Percentiles rank a stretch among this genome's conserved stretches.
Evolutionary conservation across 1,140 invertebrate species (phyloP).

Genomic region (Chionoecetes opilio): DNA sequence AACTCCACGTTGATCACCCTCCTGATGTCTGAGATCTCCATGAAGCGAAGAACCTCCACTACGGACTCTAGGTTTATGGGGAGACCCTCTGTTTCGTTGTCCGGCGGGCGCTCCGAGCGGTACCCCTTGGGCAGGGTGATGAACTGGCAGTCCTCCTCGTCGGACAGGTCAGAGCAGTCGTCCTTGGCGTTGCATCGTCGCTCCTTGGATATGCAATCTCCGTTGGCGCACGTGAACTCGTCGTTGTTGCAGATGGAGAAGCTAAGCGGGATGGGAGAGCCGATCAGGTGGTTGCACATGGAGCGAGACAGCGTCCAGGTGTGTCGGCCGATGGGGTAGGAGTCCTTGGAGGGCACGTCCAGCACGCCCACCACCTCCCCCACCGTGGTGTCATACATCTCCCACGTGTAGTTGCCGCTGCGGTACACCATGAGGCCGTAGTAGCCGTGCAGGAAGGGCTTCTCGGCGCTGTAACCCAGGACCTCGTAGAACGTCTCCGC

Average conservation of each 20-base stretch:
- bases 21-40: slow-evolving; percentile 72
- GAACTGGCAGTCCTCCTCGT: slow-evolving; percentile 76
- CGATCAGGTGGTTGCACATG: slow-evolving; percentile 69
- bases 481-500: slow-evolving; percentile 74
- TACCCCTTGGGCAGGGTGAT: slow-evolving; percentile 73
- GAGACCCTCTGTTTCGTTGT: slow-evolving; percentile 61
- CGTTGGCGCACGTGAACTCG: slow-evolving; percentile 80
- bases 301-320: slow-evolving; percentile 67
- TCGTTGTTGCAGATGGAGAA: slow-evolving; percentile 75
- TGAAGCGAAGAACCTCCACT: slow-evolving; percentile 73
- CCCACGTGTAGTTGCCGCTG: slow-evolving; percentile 64
- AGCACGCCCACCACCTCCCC: slow-evolving; percentile 62
- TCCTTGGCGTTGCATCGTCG: slow-evolving; percentile 76
- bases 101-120: slow-evolving; percentile 66
- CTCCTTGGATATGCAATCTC: slow-evolving; percentile 74
- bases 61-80: slow-evolving; percentile 56
- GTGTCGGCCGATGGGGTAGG: slow-evolving; percentile 71
- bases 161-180: slow-evolving; percentile 79
- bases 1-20: slow-evolving; percentile 76
- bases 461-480: slow-evolving; percentile 67
- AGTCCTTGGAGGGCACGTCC: slow-evolving; percentile 65
- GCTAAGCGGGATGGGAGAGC: slow-evolving; percentile 61
- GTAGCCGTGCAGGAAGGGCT: slow-evolving; percentile 77
- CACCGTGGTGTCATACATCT: slow-evolving; percentile 70
- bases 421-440: slow-evolving; percentile 73